Percentiles rank a stretch among this genome's conserved stretches.
These are phyloP conservation scores for Acarapis woodi DNA, from an alignment of 1,140 invertebrate species.

Conservation along the genomic window DNA sequence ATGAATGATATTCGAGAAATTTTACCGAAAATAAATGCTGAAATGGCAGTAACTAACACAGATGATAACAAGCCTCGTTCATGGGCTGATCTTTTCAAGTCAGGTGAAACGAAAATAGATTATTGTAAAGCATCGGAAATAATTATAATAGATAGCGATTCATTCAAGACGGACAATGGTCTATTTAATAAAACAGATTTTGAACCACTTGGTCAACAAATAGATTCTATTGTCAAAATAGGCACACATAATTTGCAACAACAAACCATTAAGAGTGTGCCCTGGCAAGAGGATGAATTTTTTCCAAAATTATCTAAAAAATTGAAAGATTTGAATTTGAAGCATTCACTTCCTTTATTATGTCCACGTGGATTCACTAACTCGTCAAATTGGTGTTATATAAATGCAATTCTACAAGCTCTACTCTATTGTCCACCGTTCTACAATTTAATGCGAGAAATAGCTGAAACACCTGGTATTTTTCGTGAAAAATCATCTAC, in stretches of 20 bases:
- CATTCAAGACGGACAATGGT: too few species aligned
- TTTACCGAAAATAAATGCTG: background rate
- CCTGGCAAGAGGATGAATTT: background rate
- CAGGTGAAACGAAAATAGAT: background rate
- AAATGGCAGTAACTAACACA: background rate
- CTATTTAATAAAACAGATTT: background rate
- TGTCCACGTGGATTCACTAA: constrained; percentile 56
- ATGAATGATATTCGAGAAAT: background rate
- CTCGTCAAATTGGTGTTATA: constrained; percentile 76
- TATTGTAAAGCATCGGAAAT: too few species aligned
- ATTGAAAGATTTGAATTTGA: constrained; percentile 8
- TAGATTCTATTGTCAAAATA: background rate
- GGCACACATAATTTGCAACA: background rate
- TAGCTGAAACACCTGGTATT: constrained; percentile 23
- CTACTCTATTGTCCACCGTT: constrained; percentile 70
- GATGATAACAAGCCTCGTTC: background rate
- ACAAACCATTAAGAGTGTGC: background rate
- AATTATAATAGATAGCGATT: too few species aligned
- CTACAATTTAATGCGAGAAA: constrained; percentile 50
- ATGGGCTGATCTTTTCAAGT: constrained; percentile 2
- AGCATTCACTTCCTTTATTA: constrained; percentile 10
- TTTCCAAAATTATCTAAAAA: background rate
- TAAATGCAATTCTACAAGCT: constrained; percentile 45
- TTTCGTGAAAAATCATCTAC: constrained; percentile 29
- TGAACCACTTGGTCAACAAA: background rate